phyloP scores from a whole-genome alignment of 2,113 vertebrate species.

The Emydocephalus ijimae region DNA sequence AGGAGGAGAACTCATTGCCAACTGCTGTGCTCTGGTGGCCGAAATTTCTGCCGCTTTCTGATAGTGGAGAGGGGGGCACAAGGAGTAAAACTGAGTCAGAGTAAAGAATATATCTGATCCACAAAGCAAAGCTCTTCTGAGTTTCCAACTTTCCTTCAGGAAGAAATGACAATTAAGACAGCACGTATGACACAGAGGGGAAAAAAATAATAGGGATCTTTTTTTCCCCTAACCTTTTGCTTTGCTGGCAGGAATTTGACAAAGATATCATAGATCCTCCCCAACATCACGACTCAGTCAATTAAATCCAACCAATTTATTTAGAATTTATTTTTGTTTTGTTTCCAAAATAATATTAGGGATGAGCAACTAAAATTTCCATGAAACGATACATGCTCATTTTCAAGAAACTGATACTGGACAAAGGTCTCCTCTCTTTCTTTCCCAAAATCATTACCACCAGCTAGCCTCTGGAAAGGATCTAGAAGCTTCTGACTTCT shows the following conservation, averaged over 20 bases:
- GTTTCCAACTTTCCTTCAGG: background rate
- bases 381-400: background rate
- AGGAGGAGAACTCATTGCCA: too few relatives aligned
- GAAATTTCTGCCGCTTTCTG: background rate
- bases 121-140: background rate
- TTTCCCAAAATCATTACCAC: background rate
- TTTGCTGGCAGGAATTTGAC: background rate
- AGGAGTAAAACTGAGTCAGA: background rate
- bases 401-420: background rate
- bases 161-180: background rate
- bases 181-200: background rate
- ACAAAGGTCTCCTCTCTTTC: background rate
- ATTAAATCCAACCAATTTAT: background rate
- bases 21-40: background rate
- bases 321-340: background rate
- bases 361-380: background rate
- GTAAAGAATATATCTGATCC: background rate
- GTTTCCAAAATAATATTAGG: background rate
- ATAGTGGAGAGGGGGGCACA: background rate
- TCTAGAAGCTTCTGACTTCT: background rate
- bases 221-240: background rate
- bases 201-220: background rate
- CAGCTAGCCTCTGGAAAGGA: background rate
- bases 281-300: background rate
- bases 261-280: background rate